Percentiles rank a stretch among this genome's conserved stretches.
Conservation (phyloP, 1,140 invertebrate genomes). For the Coelopa frigida region DNA sequence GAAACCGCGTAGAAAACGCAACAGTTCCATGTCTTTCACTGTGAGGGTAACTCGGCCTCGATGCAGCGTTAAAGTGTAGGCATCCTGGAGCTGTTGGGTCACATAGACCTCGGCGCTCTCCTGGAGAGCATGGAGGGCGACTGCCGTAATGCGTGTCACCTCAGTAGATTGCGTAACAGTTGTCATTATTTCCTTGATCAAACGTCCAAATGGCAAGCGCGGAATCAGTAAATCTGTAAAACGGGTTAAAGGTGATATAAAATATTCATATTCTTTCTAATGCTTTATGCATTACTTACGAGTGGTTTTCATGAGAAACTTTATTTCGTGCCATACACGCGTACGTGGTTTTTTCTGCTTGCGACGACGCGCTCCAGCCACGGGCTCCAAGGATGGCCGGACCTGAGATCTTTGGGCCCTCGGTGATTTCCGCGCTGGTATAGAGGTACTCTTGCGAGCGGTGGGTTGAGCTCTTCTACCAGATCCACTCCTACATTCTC, state of each 20-base stretch:
- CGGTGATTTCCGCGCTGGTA: too few species aligned
- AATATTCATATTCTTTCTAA: neutral
- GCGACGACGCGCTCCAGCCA: neutral
- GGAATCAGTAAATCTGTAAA: constrained; percentile 15
- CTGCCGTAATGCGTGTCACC: constrained; percentile 47
- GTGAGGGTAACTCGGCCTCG: constrained; percentile 67
- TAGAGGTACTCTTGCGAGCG: too few species aligned
- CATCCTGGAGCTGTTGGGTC: constrained; percentile 70
- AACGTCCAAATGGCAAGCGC: constrained; percentile 19
- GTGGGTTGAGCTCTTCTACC: too few species aligned
- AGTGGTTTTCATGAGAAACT: constrained; percentile 1
- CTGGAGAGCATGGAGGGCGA: constrained; percentile 53
- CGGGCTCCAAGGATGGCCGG: neutral
- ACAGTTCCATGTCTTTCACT: constrained; percentile 53
- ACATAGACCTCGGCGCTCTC: constrained; percentile 67
- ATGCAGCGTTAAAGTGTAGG: constrained; percentile 59
- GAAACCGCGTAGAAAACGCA: constrained; percentile 43
- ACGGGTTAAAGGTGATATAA: neutral
- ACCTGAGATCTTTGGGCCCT: too few species aligned
- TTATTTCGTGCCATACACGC: neutral
- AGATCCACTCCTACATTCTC: too few species aligned
- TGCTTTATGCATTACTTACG: neutral
- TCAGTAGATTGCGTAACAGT: neutral
- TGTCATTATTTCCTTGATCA: constrained; percentile 20
- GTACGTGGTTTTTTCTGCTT: neutral